Base-by-base conservation (phyloP, 2,888 invertebrate species). In the Galerucella calmariensis region DNA sequence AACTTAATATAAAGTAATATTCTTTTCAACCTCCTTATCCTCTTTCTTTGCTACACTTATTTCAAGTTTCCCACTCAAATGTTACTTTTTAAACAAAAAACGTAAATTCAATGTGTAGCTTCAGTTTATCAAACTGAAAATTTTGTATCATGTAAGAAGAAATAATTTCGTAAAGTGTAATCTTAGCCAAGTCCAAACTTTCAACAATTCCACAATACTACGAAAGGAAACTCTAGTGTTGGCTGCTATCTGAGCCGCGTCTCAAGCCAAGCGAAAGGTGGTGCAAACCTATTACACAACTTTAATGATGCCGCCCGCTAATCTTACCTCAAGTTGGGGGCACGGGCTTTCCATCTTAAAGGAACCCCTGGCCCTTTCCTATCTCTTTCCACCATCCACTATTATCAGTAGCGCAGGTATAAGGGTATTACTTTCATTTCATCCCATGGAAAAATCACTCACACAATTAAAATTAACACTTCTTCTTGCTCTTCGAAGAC, bases 261-360 rank as follows among this genome's bases (percentile, higher is more conserved):
- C 80, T 81, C 81, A 84, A 84, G 83, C 83, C 82, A 82, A 83
- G 84, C 84, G 83, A 82, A 81, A 85, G 84, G 85, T 84, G 84
- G 84, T 83, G 85, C 84, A 84, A 86, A 86, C 84, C 86, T 85
- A 86, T 86, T 86, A 86, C 86, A 85, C 84, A 86, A 86, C 86
- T 86, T 86, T 86, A 86, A 86, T 86, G 86, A 86, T 83, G 82
- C 83, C 85, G 82, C 82, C 84, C 85, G 84, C 85, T 84, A 83
- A 84, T 85, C 85, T 83, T 82, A 82, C 84, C 84, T 83, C 82
- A 79, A 76, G 73, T 72, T 59, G 48, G 12, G 59, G 20, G 48
- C 56, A 75, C 79, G 76, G 78, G 77, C 79, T 73, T 78, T 76
- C 53, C 56, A 67, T 63, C 66, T 70, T 75, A 48, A 27, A n/a